These are phyloP conservation scores for Martes flavigula DNA, from an alignment of 2,797 vertebrate species.

Conservation along the genomic window DNA sequence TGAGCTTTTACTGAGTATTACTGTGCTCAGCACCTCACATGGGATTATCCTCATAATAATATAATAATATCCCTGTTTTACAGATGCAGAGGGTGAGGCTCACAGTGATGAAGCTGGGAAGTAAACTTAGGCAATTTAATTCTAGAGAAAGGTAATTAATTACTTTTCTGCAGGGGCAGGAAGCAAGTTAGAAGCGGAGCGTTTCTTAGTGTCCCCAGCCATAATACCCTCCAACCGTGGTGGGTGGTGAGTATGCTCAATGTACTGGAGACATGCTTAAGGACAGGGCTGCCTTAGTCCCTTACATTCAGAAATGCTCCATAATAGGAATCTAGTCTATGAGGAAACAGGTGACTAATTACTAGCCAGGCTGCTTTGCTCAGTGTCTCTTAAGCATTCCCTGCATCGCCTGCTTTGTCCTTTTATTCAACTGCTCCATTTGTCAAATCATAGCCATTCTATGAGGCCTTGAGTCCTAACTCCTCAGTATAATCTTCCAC, in stretches of 20 bases:
- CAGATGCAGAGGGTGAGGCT: background rate
- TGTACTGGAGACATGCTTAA: background rate
- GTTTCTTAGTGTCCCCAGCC: background rate
- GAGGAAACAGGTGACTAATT: background rate
- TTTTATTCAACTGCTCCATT: background rate
- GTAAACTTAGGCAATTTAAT: background rate
- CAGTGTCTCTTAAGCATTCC: background rate
- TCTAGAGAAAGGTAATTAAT: background rate
- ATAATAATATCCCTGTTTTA: background rate
- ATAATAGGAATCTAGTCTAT: background rate
- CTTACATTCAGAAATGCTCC: conserved; percentile 1
- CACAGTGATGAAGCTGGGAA: background rate
- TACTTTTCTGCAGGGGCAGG: background rate
- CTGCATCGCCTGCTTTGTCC: background rate
- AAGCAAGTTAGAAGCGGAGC: background rate
- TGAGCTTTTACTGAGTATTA: background rate
- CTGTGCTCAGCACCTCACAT: background rate
- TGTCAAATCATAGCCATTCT: background rate
- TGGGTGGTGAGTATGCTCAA: background rate
- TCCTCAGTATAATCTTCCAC: background rate
- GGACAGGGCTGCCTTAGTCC: background rate
- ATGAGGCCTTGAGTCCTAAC: background rate
- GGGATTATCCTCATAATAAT: background rate
- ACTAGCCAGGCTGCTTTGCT: background rate
- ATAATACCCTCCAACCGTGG: background rate